A percentile compares a stretch with the other conserved stretches of the same genome.
phyloP scores from a whole-genome alignment of 1,140 invertebrate genomes.

The Drosophila guanche region DNA sequence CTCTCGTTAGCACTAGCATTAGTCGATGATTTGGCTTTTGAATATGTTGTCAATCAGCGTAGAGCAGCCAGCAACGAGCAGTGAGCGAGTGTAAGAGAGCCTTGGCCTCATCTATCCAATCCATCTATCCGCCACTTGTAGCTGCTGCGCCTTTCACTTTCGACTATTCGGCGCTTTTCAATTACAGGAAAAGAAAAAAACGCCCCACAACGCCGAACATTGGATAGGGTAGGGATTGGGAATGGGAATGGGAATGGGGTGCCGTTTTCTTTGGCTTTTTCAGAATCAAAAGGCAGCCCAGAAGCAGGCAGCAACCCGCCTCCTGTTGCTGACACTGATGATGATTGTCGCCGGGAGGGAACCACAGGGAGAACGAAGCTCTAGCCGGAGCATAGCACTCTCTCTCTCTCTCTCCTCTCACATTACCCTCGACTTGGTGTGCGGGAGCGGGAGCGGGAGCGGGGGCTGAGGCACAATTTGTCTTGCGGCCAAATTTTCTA shows the following conservation, averaged over 20 bases:
- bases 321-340: conserved; percentile 74
- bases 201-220: conserved; percentile 22
- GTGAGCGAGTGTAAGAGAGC: conserved; percentile 7
- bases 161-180: conserved; percentile 64
- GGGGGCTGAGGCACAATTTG: conserved; percentile 60
- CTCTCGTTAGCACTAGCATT: conserved; percentile 63
- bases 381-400: conserved; percentile 3
- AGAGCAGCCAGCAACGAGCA: background rate
- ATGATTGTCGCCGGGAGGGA: conserved; percentile 59
- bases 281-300: conserved; percentile 26
- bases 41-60: conserved; percentile 70
- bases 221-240: background rate
- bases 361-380: conserved; percentile 3
- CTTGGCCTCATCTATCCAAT: conserved; percentile 36
- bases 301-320: conserved; percentile 3
- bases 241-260: conserved; percentile 18
- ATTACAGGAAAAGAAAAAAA: conserved; percentile 48
- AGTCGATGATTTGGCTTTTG: conserved; percentile 59
- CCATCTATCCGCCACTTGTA: conserved; percentile 20
- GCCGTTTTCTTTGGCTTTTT: conserved; percentile 32
- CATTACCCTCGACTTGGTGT: conserved; percentile 16
- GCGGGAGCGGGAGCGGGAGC: too few relatives aligned
- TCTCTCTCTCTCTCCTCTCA: conserved; percentile 14
- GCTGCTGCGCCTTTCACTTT: conserved; percentile 41
- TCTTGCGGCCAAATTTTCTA: conserved; percentile 74